phyloP scores from a whole-genome alignment of 2,797 vertebrate genomes.

The Danio aesculapii region DNA sequence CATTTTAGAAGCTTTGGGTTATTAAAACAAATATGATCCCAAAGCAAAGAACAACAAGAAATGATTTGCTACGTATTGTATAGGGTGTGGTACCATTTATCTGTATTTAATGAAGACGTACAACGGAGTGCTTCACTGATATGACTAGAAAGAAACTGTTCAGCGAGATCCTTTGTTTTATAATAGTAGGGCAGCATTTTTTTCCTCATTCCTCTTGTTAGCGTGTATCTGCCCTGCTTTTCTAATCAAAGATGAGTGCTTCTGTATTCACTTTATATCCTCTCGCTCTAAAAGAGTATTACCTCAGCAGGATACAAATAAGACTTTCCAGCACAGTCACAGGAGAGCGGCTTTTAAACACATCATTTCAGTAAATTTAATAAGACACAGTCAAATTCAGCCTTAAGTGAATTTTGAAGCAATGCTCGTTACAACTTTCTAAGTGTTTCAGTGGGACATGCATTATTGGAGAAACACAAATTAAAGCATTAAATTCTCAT shows the following conservation, averaged over 20 bases:
- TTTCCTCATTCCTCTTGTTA: neutral
- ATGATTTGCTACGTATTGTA: neutral
- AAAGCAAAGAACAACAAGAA: neutral
- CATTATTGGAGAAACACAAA: conserved; percentile 15
- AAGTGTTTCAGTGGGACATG: conserved; percentile 12
- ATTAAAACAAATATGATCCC: neutral
- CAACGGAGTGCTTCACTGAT: neutral
- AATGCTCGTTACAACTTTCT: conserved; percentile 7
- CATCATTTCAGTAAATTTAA: neutral
- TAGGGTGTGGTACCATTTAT: conserved; percentile 53
- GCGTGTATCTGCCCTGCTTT: neutral
- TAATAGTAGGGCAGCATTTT: neutral
- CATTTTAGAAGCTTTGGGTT: neutral
- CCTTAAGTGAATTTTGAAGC: conserved; percentile 27
- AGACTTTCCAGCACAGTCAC: conserved; percentile 5
- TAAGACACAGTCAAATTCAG: conserved; percentile 22
- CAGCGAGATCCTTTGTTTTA: neutral
- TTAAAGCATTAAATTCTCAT: conserved; percentile 15
- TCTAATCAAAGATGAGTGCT: neutral
- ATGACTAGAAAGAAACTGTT: conserved; percentile 3
- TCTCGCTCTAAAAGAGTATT: neutral
- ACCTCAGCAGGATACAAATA: conserved; percentile 8
- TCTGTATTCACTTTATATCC: neutral
- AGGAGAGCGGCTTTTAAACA: neutral
- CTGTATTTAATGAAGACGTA: conserved; percentile 3